Conservation (phyloP, 2,113 vertebrate genomes). For the Mus musculus region GRCm39 chr10:108910501-108911000, state of each 20-base stretch:
- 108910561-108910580: not conserved
- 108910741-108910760: not conserved
- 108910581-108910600: not conserved
- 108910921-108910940: too few species aligned
- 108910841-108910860: not conserved
- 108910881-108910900: too few species aligned
- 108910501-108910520: conserved; percentile 53
- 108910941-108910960: too few species aligned
- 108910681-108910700: conserved; percentile 15
- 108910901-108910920: too few species aligned
- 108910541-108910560: not conserved
- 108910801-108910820: not conserved
- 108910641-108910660: not conserved
- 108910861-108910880: too few species aligned
- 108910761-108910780: too few species aligned
- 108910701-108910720: conserved; percentile 38
- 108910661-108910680: not conserved
- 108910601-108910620: not conserved
- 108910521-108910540: conserved; percentile 33
- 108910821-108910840: not conserved
- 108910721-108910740: not conserved
- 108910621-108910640: conserved; percentile 12
- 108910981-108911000: too few species aligned
- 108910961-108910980: too few species aligned
- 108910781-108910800: not conserved